These are phyloP conservation scores for Parauchenoglanis ngamensis DNA, from an alignment of 2,797 vertebrate genomes.

Conservation along the genomic window DNA sequence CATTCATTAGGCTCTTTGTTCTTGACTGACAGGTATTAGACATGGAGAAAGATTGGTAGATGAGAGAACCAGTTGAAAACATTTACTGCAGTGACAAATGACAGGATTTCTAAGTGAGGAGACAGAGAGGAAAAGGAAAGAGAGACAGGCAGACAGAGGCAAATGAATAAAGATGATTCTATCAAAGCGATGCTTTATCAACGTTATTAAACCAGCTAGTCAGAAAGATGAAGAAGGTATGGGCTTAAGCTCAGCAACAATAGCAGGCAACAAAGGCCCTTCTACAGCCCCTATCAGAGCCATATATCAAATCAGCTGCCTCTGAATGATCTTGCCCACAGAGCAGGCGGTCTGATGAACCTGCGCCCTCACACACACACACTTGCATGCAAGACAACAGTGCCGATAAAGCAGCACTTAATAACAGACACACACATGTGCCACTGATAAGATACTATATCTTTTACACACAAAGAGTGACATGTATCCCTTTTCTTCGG, in stretches of 20 bases:
- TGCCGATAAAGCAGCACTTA: constrained; percentile 54
- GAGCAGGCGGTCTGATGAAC: constrained; percentile 76
- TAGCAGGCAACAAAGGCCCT: constrained; percentile 79
- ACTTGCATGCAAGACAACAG: constrained; percentile 45
- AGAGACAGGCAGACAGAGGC: constrained; percentile 44
- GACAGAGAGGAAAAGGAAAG: constrained; percentile 45
- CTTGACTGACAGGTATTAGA: constrained; percentile 75
- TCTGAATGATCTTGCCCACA: constrained; percentile 78
- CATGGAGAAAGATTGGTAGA: constrained; percentile 49
- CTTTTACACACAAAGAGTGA: constrained; percentile 45
- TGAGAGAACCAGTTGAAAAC: constrained; percentile 45
- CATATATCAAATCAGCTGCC: constrained; percentile 84
- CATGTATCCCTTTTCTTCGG: constrained; percentile 34
- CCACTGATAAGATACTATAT: constrained; percentile 50
- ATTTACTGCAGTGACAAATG: constrained; percentile 45
- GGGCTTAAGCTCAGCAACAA: constrained; percentile 80
- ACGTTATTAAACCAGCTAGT: constrained; percentile 79
- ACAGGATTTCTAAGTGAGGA: constrained; percentile 39
- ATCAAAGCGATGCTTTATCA: constrained; percentile 83
- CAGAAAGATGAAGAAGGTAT: constrained; percentile 82
- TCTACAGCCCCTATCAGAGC: constrained; percentile 81
- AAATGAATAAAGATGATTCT: constrained; percentile 74
- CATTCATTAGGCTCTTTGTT: constrained; percentile 59
- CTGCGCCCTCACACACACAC: constrained; percentile 64
- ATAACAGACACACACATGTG: constrained; percentile 41